Evolutionary conservation across 2,797 vertebrate species (phyloP).

Genomic region (Tiaroga cobitis): DNA sequence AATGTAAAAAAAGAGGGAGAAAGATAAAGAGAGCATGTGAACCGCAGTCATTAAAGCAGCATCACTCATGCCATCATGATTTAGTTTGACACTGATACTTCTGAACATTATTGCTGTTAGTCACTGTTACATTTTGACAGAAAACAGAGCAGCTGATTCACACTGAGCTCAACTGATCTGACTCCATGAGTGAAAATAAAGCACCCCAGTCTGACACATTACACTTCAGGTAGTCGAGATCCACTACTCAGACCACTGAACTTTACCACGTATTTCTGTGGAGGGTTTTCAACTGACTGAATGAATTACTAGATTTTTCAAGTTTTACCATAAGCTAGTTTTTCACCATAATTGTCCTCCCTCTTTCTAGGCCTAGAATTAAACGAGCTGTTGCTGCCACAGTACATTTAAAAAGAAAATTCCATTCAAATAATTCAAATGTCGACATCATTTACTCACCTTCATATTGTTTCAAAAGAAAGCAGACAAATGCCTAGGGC

Average conservation of each 20-base stretch:
- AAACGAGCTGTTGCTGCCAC: neutral
- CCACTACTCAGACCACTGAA: conserved; percentile 11
- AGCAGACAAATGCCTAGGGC: neutral
- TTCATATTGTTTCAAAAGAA: neutral
- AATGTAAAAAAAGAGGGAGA: conserved; percentile 4
- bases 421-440: neutral
- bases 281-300: neutral
- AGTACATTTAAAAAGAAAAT: neutral
- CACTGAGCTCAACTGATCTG: conserved; percentile 57
- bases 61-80: conserved; percentile 54
- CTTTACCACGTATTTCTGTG: conserved; percentile 18
- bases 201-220: conserved; percentile 16
- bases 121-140: conserved; percentile 53
- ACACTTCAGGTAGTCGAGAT: conserved; percentile 34
- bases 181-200: conserved; percentile 43
- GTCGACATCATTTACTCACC: neutral
- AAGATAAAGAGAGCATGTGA: conserved; percentile 14
- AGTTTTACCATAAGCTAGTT: neutral
- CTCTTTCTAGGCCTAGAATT: neutral
- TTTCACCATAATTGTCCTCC: neutral
- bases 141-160: conserved; percentile 53
- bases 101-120: conserved; percentile 49
- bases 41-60: conserved; percentile 49
- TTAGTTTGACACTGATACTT: conserved; percentile 49
- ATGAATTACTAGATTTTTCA: neutral